Percentiles rank a stretch among this genome's conserved stretches.
These are phyloP conservation scores for Myotis lucifugus DNA, from an alignment of 2,113 vertebrate genomes.

Conservation along the genomic window DNA sequence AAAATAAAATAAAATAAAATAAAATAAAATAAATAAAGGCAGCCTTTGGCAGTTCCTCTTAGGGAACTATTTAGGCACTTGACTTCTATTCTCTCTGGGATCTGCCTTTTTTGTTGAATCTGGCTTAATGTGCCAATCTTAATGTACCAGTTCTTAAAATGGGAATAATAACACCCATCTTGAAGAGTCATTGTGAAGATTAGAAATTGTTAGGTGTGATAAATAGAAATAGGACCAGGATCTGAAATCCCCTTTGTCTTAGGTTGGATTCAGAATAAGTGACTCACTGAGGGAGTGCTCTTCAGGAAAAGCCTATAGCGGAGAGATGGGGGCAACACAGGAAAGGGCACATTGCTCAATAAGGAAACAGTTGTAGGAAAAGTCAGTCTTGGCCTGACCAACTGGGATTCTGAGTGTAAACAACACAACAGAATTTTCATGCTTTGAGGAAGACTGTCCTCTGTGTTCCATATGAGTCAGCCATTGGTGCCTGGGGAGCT, in stretches of 20 bases:
- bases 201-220: not conserved
- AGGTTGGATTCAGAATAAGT: not conserved
- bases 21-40: not conserved
- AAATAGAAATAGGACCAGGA: not conserved
- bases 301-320: not conserved
- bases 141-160: not conserved
- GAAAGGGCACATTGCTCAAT: not conserved
- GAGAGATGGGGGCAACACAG: not conserved
- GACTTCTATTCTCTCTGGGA: not conserved
- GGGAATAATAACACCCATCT: not conserved
- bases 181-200: not conserved
- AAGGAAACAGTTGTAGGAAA: not conserved
- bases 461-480: not conserved
- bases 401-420: not conserved
- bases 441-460: not conserved
- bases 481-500: no score
- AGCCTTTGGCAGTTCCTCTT: not conserved
- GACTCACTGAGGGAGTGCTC: not conserved
- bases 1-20: no score
- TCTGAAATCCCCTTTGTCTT: not conserved
- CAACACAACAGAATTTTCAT: not conserved
- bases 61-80: not conserved
- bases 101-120: not conserved
- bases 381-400: not conserved
- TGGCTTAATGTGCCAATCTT: not conserved